phyloP scores from a whole-genome alignment of 2,797 vertebrate genomes.

The Odontamblyopus lacepedii region DNA sequence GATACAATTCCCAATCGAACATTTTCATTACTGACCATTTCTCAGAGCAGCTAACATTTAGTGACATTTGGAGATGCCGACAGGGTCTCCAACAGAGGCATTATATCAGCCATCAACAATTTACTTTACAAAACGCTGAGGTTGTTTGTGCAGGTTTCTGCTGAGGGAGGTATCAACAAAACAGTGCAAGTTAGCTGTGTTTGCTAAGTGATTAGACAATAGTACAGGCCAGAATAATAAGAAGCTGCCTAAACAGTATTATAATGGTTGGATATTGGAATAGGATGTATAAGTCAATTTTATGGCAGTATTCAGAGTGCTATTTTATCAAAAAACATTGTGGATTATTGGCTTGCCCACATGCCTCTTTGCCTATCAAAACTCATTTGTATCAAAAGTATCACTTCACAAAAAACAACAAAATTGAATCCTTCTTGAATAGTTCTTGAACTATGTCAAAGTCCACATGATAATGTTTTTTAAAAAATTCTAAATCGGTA shows the following conservation, averaged over 20 bases:
- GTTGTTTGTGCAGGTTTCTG: slow-evolving; percentile 66
- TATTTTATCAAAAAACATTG: neutral
- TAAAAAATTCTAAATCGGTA: too few species aligned
- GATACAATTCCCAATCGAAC: slow-evolving; percentile 56
- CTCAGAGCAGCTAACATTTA: slow-evolving; percentile 62
- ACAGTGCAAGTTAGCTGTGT: slow-evolving; percentile 54
- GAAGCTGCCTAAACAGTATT: slow-evolving; percentile 47
- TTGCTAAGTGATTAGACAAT: slow-evolving; percentile 69
- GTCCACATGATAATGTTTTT: too few species aligned
- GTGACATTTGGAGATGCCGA: slow-evolving; percentile 70
- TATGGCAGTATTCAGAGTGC: neutral
- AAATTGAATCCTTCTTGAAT: neutral
- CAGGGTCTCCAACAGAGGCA: slow-evolving; percentile 31
- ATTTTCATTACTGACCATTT: slow-evolving; percentile 58
- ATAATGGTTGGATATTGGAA: neutral
- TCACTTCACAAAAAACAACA: neutral
- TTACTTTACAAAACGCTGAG: slow-evolving; percentile 62
- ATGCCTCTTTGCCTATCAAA: too few species aligned
- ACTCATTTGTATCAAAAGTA: too few species aligned
- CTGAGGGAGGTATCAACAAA: slow-evolving; percentile 41
- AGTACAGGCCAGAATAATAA: slow-evolving; percentile 44
- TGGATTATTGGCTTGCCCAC: too few species aligned
- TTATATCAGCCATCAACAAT: slow-evolving; percentile 75
- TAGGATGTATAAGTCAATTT: neutral
- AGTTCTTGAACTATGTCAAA: neutral